Evolutionary conservation across 2,113 vertebrate genomes (phyloP).

Genomic region (Desmodus rotundus): DNA sequence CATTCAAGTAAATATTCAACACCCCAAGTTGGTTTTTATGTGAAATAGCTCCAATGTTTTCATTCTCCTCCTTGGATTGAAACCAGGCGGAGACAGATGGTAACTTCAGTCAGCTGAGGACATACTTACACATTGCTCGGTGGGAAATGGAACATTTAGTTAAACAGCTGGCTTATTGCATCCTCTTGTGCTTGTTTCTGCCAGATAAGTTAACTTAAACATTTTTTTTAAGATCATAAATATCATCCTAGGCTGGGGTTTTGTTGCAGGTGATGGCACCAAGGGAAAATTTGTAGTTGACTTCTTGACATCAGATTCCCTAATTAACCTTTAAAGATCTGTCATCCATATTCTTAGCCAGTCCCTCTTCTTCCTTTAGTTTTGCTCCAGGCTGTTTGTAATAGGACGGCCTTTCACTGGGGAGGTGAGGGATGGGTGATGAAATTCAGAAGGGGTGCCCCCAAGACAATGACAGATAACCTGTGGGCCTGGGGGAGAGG

Average conservation of each 20-base stretch:
- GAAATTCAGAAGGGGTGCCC: neutral
- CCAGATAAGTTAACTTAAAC: neutral
- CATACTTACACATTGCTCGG: neutral
- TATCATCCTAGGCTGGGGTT: neutral
- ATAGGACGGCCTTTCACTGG: neutral
- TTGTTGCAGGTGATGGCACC: neutral
- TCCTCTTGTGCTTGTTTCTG: neutral
- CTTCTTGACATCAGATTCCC: neutral
- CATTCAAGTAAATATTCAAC: slow-evolving; percentile 87
- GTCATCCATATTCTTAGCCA: neutral
- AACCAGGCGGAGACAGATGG: neutral
- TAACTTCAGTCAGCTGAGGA: neutral
- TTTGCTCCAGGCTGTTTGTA: neutral
- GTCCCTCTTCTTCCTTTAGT: neutral
- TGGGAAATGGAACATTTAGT: neutral
- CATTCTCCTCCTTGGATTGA: neutral
- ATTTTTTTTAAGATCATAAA: neutral
- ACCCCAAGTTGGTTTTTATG: neutral
- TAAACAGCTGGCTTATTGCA: neutral
- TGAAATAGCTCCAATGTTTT: neutral
- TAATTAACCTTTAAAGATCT: neutral
- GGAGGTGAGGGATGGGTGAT: neutral
- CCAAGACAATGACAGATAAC: neutral
- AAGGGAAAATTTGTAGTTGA: neutral
- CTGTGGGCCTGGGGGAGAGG: neutral